A percentile compares a stretch with the other conserved stretches of the same genome.
These are phyloP conservation scores for Agriopis leucophaearia DNA, from an alignment of 2,888 invertebrate species.

Conservation along the genomic window DNA sequence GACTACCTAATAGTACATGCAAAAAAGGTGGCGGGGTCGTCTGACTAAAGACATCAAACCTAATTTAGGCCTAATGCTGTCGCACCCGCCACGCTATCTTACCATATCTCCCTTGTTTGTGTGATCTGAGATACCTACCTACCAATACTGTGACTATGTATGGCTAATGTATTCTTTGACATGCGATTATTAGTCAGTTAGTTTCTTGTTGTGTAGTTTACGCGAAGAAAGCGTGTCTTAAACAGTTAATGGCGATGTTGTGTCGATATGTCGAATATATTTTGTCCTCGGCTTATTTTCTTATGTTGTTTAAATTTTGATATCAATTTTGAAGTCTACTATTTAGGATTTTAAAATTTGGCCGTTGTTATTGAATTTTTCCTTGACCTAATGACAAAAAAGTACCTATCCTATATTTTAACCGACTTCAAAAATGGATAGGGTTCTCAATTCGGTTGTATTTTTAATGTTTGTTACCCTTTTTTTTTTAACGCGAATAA, in stretches of 20 bases:
- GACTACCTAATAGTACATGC: no score
- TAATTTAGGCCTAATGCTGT: no score
- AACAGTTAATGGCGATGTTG: constrained; percentile 30
- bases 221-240: constrained; percentile 38
- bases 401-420: neutral
- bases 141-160: constrained; percentile 2
- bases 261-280: constrained; percentile 21
- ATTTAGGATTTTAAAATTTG: neutral
- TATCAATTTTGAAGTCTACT: neutral
- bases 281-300: constrained; percentile 20
- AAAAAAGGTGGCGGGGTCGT: no score
- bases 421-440: no score
- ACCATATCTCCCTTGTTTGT: no score
- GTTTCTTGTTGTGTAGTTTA: constrained; percentile 33
- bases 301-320: no score
- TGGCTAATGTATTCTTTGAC: constrained; percentile 41
- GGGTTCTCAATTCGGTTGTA: no score
- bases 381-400: neutral
- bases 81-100: no score
- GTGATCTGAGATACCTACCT: no score
- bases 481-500: no score
- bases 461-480: no score
- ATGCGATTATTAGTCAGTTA: constrained; percentile 34
- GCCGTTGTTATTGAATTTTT: constrained; percentile 1
- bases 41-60: no score